Base-by-base conservation (phyloP, 2,113 vertebrate species). In the Nettapus auritus region DNA sequence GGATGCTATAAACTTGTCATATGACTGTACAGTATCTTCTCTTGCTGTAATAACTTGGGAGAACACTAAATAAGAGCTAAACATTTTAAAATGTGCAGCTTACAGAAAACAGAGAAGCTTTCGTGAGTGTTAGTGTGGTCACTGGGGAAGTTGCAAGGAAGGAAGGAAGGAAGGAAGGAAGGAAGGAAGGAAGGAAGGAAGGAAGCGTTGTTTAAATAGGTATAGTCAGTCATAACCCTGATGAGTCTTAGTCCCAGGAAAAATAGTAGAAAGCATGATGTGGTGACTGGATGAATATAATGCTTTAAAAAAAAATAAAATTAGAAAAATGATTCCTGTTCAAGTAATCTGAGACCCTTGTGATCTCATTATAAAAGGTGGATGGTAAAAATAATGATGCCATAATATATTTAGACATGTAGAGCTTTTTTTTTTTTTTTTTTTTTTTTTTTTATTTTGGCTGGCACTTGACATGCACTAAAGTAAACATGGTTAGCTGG, bases 51-150 rank as follows among this genome's bases (percentile, higher is more conserved):
- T 40, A 69, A 69, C 74, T 3, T 50, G 23, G 11, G 36, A 85
- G 70, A n/a, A 34, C 7, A 62, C 11, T 81, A 29, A 84, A 36
- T 50, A 34, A 17, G 22, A 90, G 18, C 11, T n/a, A 11, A 74
- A 52, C 17, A 1, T 56, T 74, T 38, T 44, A 52, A 88, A 88
- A 67, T 4, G 34, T 0, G 0, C 23, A 31, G 33, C 42, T 60
- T 73, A 12, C 63, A 76, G 74, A 52, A 89, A 82, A 44, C 1
- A 3, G 11, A 59, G 38, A 26, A 8, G 16, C 12, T n/a, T 31
- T 13, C 1, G 3, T 46, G 17, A 66, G 25, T 0, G 0, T 5
- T 69, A 48, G 9, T 3, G 4, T 71, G 42, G 38, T 40, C 53
- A 8, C 4, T 11, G 70, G 68, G 44, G 40, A 93, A 85, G 34